Conservation (phyloP, 2,888 invertebrate species). For the Patella depressa region DNA sequence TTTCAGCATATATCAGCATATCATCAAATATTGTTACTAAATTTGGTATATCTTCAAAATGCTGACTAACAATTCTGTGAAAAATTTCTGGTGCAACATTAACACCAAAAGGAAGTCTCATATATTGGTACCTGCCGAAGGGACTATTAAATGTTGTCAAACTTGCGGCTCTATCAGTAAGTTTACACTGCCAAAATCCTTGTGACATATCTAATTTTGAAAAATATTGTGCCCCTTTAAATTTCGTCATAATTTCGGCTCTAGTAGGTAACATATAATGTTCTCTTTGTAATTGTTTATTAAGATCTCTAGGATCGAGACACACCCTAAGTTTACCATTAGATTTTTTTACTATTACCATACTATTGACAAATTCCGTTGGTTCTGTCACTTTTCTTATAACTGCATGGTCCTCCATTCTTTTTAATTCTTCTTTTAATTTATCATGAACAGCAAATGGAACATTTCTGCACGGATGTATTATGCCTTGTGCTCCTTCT, state of each 20-base stretch:
- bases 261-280: conserved; percentile 3
- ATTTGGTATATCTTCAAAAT: neutral
- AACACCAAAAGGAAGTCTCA: neutral
- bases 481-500: neutral
- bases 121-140: neutral
- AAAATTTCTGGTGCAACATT: neutral
- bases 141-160: neutral
- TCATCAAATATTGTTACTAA: neutral
- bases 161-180: neutral
- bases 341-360: neutral
- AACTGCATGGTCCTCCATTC: neutral
- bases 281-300: neutral
- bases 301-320: neutral
- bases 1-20: neutral
- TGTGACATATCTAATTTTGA: neutral
- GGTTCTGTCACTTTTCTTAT: neutral
- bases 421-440: conserved; percentile 1
- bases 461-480: neutral
- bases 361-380: neutral
- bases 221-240: neutral
- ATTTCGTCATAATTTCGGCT: neutral
- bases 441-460: neutral
- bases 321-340: neutral
- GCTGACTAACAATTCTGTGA: neutral
- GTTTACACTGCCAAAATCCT: neutral